Evolutionary conservation across 2,113 vertebrate genomes (phyloP).

Genomic region (Talpa occidentalis): DNA sequence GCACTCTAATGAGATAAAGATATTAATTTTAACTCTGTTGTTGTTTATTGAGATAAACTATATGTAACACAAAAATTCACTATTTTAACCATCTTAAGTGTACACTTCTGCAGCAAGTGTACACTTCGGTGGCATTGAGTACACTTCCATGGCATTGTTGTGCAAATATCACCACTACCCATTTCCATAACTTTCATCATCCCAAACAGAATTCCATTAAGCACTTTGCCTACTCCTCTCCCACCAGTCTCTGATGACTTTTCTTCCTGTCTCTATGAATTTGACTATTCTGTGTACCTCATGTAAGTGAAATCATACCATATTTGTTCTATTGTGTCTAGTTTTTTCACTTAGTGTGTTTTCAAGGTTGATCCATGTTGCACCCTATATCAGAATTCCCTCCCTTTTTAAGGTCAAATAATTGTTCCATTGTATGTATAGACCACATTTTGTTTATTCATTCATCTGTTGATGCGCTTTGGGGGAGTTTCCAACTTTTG

Average conservation of each 20-base stretch:
- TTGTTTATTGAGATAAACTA: not conserved
- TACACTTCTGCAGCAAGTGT: not conserved
- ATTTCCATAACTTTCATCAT: not conserved
- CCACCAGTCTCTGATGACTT: not conserved
- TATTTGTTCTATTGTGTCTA: not conserved
- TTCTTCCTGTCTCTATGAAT: not conserved
- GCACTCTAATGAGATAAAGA: not conserved
- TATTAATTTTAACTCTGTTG: not conserved
- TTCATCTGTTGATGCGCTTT: not conserved
- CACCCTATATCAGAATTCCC: not conserved
- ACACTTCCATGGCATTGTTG: not conserved
- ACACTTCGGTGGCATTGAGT: not conserved
- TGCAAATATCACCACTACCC: not conserved
- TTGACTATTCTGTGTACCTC: not conserved
- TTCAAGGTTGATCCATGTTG: not conserved
- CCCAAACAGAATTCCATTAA: constrained; percentile 23
- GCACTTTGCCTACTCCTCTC: not conserved
- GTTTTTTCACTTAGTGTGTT: not conserved
- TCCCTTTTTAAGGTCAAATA: not conserved
- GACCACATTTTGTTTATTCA: not conserved
- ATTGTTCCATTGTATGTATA: not conserved
- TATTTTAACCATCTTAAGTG: not conserved
- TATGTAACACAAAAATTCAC: constrained; percentile 10
- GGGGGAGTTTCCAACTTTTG: not conserved
- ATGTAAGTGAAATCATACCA: not conserved